Evolutionary conservation across 2,113 vertebrate species (phyloP).

Genomic region (Sterrhoptilus dennistouni): DNA sequence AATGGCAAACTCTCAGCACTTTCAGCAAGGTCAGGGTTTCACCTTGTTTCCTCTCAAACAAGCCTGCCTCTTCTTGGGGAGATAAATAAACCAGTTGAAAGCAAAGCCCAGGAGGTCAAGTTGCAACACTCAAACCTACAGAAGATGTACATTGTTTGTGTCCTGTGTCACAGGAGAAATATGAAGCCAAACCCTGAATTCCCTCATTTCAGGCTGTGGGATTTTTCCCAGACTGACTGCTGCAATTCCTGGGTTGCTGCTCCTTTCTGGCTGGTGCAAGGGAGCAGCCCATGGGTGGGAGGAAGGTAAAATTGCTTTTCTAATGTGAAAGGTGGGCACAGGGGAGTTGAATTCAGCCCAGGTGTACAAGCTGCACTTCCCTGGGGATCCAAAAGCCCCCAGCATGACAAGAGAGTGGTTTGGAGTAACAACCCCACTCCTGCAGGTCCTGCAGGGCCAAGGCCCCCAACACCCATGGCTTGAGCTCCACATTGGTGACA

Average conservation of each 20-base stretch:
- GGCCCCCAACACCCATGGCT: rapidly evolving
- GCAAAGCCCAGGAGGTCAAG: neutral
- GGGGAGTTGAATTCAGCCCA: neutral
- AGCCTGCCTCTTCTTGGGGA: neutral
- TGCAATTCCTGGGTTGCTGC: neutral
- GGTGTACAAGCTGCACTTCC: neutral
- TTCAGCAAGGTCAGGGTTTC: conserved; percentile 26
- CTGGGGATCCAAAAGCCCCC: neutral
- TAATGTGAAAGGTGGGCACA: rapidly evolving
- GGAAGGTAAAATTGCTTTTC: neutral
- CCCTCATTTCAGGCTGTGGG: neutral
- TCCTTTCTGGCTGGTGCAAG: neutral
- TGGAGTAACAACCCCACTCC: neutral
- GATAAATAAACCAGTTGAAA: conserved; percentile 17
- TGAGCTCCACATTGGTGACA: rapidly evolving
- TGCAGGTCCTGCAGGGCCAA: neutral
- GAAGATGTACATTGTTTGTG: neutral
- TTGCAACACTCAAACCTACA: neutral
- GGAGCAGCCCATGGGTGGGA: neutral
- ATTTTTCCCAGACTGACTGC: neutral
- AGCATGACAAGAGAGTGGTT: rapidly evolving
- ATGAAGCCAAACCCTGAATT: neutral
- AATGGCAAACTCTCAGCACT: neutral
- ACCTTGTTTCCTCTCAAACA: conserved; percentile 7
- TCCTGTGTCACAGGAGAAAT: neutral